Evolutionary conservation across 2,888 invertebrate genomes (phyloP).

Genomic region (Alloplasta piceator): DNA sequence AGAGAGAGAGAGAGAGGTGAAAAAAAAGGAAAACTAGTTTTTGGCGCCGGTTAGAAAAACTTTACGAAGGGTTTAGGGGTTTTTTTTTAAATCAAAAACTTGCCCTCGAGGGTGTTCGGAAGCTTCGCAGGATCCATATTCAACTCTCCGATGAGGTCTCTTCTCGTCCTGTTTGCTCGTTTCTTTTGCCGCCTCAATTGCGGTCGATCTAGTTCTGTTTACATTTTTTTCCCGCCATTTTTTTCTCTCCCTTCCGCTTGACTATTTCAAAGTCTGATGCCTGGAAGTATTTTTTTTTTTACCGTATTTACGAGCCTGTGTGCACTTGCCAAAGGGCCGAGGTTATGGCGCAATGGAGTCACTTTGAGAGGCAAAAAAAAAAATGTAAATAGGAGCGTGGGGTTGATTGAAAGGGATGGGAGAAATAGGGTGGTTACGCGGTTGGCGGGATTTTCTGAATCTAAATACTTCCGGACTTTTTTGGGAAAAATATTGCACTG

Average conservation of each 20-base stretch:
- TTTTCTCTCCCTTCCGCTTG: constrained; percentile 27
- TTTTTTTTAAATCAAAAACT: not conserved
- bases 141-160: constrained; percentile 10
- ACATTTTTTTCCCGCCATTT: constrained; percentile 39
- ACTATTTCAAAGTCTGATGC: constrained; percentile 22
- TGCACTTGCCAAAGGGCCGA: constrained; percentile 48
- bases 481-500: too few relatives aligned
- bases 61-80: constrained; percentile 26
- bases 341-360: constrained; percentile 26
- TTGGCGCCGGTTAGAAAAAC: constrained; percentile 65
- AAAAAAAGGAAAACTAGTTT: constrained; percentile 57
- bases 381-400: not conserved
- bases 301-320: not conserved
- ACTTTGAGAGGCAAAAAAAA: constrained; percentile 34
- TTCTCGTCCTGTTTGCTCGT: constrained; percentile 22
- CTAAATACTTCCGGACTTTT: too few relatives aligned
- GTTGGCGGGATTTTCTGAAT: too few relatives aligned
- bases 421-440: not conserved
- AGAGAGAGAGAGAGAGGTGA: not conserved
- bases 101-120: constrained; percentile 6
- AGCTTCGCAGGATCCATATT: not conserved
- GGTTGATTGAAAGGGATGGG: not conserved
- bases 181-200: constrained; percentile 64
- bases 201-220: constrained; percentile 70
- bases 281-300: constrained; percentile 17